Base-by-base conservation (phyloP, 2,888 invertebrate species). In the Epinotia demarniana region DNA sequence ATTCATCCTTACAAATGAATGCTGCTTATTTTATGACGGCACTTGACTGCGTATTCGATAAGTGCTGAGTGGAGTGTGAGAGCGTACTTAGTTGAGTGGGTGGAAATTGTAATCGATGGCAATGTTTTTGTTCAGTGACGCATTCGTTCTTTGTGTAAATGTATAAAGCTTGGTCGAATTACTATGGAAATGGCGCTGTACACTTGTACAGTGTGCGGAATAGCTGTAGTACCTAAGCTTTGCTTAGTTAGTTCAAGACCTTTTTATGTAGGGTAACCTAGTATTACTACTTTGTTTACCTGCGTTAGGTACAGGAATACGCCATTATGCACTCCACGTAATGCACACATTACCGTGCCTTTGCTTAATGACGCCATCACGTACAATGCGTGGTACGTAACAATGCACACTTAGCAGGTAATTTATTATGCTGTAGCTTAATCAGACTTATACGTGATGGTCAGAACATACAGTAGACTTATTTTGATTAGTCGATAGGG, bases 361-460 rank as follows among this genome's bases (percentile, higher is more conserved):
- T 78, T 66, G 76, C 78, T 19, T 82, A 83, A 82, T 81, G 79
- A 79, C 72, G 75, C 80, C 83, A 78, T 81, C 77, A 83, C 78
- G 66, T 57, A 53, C 55, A 23, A 60, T 67, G 73, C 74, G 78
- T 79, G 55, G 49, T 68, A 76, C 64, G 78, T 67, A 73, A 53
- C 66, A 57, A 57, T 66, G 53, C 33, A 53, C 72, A 73, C 73
- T 75, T 75, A 43, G 11, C 5, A 60, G 58, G 58, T 69, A 46
- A 69, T 69, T 27, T 43, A 0, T 68, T 58, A 46, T n/a, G 69
- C 27, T 3, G 23, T 23, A 11, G 3, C 19, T 23, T 58, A 2
- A 19, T 12, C 12, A 58, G 23, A 27, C 23, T 27, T 19, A 11
- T 16, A 60, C 13, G 3, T 27, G 23, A 3, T 27, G 33, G 61